Evolutionary conservation across 2,888 invertebrate genomes (phyloP), one percentile per base, ranked within the genome.

Genomic region (Caprella mutica): DNA sequence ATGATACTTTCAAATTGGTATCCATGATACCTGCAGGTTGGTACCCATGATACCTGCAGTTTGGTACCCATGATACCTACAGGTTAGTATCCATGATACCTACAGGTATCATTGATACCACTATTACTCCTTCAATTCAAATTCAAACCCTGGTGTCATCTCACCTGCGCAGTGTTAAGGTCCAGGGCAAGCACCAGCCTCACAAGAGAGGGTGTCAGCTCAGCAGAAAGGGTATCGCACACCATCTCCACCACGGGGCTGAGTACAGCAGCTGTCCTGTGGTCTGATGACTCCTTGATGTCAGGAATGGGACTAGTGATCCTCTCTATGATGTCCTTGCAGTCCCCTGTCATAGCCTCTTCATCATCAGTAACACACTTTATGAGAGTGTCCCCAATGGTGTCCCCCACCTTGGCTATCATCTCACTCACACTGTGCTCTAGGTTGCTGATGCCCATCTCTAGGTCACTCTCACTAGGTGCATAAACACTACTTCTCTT

Each of bases 171-270:
- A 29, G 55, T 60, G 44, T 64, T 59, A 29, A 64, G 52, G 9
- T 64, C 64, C 27, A 64, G 38, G 5, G 64, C 64, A 17, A 64
- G 51, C 12, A 64, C 64, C 19, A 64, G 51, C 26, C 57, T 58
- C 23, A 53, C 58, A 46, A 64, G 60, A 3, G 64, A 52, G 6
- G 55, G 64, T 5, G 64, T 55, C 12, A 60, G 52, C n/a, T 56
- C 64, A n/a, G n/a, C n/a, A 5, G 64, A 60, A n/a, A 64, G 54
- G 4, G 64, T 64, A 40, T 64, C 64, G 27, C 64, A 64, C 50
- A 64, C 56, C 64, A 64, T 64, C 33, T 64, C 64, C 43, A 64
- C 60, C 19, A 64, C 64, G 9, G 64, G 64, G 40, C 56, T 60
- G 21, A 64, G 43, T n/a, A 61, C 54, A 9, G 52, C 61, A 17